Percentiles rank a stretch among this genome's conserved stretches.
These are phyloP conservation scores for Tenebrio molitor DNA, from an alignment of 1,140 invertebrate species.

Conservation along the genomic window DNA sequence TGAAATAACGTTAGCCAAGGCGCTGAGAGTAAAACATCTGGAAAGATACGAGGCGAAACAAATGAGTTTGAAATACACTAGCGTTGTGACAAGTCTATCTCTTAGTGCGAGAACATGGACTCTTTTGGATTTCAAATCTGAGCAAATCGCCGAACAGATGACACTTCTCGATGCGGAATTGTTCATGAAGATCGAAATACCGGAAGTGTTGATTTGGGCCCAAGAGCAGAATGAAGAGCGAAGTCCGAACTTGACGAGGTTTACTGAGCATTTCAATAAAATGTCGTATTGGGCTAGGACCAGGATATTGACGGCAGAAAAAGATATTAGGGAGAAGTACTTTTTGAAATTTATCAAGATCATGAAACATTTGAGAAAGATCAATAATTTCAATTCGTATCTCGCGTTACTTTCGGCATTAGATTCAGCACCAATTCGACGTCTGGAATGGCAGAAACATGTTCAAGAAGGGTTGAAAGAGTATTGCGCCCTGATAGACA, in stretches of 20 bases:
- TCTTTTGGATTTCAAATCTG: slow-evolving; percentile 93
- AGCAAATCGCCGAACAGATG: slow-evolving; percentile 97
- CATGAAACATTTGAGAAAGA: slow-evolving; percentile 96
- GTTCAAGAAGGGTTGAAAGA: slow-evolving; percentile 94
- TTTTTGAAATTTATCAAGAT: slow-evolving; percentile 98
- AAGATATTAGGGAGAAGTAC: slow-evolving; percentile 95
- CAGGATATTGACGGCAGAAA: slow-evolving; percentile 82
- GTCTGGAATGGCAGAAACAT: slow-evolving; percentile 95
- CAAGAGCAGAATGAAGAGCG: slow-evolving; percentile 97
- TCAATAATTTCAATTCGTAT: slow-evolving; percentile 99
- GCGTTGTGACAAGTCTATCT: slow-evolving; percentile 56
- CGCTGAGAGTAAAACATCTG: slow-evolving; percentile 89
- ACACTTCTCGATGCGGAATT: slow-evolving; percentile 95
- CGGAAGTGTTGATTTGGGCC: slow-evolving; percentile 97
- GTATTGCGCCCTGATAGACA: slow-evolving; percentile 96
- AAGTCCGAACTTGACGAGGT: slow-evolving; percentile 95
- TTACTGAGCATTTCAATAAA: slow-evolving; percentile 99
- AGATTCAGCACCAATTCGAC: slow-evolving; percentile 94
- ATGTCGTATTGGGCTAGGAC: slow-evolving; percentile 97
- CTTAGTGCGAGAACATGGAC: slow-evolving; percentile 73
- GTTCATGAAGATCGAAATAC: slow-evolving; percentile 97
- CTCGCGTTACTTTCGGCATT: slow-evolving; percentile 95
- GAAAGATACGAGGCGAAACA: slow-evolving; percentile 85
- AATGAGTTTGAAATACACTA: slow-evolving; percentile 50
- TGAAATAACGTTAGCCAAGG: slow-evolving; percentile 89